phyloP scores from a whole-genome alignment of 2,888 invertebrate genomes.

The Corbicula japonica region DNA sequence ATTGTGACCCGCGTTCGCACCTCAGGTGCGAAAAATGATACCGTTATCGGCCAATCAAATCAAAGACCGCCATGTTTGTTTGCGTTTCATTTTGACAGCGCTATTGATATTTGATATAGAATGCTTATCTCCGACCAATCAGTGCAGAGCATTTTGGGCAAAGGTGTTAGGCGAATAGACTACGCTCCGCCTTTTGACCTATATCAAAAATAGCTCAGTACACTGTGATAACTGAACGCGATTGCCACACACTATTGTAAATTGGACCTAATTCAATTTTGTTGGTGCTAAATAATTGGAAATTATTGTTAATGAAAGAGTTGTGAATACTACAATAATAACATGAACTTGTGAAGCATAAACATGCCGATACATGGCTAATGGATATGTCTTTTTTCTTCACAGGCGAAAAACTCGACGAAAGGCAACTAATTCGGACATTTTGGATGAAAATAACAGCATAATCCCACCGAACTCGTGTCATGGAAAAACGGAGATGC shows the following conservation, averaged over 20 bases:
- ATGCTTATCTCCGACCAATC: slow-evolving; percentile 71
- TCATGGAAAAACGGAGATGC: slow-evolving; percentile 64
- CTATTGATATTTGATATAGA: slow-evolving; percentile 73
- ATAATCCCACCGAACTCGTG: slow-evolving; percentile 42
- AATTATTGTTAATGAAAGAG: slow-evolving; percentile 14
- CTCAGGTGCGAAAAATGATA: slow-evolving; percentile 66
- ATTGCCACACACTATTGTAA: slow-evolving; percentile 42
- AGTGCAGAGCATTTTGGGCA: slow-evolving; percentile 57
- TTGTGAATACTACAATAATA: background rate
- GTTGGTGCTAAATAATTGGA: slow-evolving; percentile 32
- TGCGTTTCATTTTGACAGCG: slow-evolving; percentile 72
- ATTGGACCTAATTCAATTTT: slow-evolving; percentile 55
- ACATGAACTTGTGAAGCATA: slow-evolving; percentile 14
- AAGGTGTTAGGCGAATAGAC: slow-evolving; percentile 66
- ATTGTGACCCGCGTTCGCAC: slow-evolving; percentile 45
- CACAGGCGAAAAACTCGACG: slow-evolving; percentile 55
- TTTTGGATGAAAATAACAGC: slow-evolving; percentile 58
- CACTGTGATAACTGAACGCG: slow-evolving; percentile 39
- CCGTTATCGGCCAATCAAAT: slow-evolving; percentile 70
- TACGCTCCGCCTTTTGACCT: slow-evolving; percentile 76
- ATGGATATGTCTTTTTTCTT: slow-evolving; percentile 61
- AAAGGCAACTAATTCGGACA: slow-evolving; percentile 58
- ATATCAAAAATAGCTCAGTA: slow-evolving; percentile 58
- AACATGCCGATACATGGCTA: slow-evolving; percentile 68
- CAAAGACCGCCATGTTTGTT: slow-evolving; percentile 68